Evolutionary conservation across 2,797 vertebrate species (phyloP).

Genomic region (Zalophus californianus): DNA sequence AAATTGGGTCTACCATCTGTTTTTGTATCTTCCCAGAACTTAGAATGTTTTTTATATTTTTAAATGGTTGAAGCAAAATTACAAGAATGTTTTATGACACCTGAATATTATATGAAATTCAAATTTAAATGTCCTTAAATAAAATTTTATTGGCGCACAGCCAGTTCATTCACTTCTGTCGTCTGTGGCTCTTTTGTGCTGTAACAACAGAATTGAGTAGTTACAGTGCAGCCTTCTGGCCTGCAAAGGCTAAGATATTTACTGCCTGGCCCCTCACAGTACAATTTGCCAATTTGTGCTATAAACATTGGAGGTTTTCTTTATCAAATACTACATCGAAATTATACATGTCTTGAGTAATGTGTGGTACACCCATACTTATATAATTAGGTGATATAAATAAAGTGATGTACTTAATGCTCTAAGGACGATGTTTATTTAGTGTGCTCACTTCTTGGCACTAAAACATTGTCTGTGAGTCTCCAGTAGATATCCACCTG

Average conservation of each 20-base stretch:
- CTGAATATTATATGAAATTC: background rate
- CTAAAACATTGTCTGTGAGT: background rate
- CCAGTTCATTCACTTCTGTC: background rate
- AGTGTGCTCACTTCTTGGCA: background rate
- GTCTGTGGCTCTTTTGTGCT: background rate
- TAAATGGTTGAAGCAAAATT: background rate
- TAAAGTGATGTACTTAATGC: background rate
- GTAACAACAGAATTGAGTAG: background rate
- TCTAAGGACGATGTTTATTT: background rate
- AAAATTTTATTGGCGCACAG: background rate
- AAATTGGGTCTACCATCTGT: background rate
- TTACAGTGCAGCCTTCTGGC: background rate
- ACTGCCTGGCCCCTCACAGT: background rate
- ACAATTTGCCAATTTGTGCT: background rate
- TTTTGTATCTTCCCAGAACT: background rate
- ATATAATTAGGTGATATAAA: background rate
- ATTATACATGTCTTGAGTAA: background rate
- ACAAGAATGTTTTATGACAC: background rate
- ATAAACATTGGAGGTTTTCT: background rate
- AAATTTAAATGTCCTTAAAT: background rate
- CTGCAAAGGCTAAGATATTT: background rate
- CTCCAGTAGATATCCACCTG: background rate
- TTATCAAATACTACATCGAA: background rate
- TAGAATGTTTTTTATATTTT: background rate
- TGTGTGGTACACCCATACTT: background rate